phyloP scores from a whole-genome alignment of 2,113 vertebrate genomes.

The Siphamia tubifer region DNA sequence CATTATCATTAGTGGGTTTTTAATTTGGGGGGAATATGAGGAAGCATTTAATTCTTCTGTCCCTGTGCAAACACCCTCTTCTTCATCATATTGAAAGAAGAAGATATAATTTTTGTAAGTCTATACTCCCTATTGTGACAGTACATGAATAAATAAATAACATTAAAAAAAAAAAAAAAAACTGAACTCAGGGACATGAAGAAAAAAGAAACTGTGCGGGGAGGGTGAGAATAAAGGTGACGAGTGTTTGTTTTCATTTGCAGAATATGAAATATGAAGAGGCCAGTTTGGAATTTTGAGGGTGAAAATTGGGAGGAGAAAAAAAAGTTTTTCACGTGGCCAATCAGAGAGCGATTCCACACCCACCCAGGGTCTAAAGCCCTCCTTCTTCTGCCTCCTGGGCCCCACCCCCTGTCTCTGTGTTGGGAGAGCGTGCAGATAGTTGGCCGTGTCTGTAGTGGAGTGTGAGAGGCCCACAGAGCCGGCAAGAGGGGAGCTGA shows the following conservation, averaged over 20 bases:
- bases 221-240: neutral
- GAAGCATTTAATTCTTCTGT: neutral
- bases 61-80: neutral
- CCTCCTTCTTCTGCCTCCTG: constrained; percentile 30
- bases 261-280: constrained; percentile 58
- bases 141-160: neutral
- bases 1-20: no score
- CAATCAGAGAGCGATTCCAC: constrained; percentile 35
- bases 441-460: constrained; percentile 46
- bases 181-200: constrained; percentile 6
- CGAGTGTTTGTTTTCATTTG: constrained; percentile 55
- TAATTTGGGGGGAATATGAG: neutral
- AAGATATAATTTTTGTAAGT: neutral
- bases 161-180: constrained; percentile 5
- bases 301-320: constrained; percentile 27
- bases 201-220: neutral
- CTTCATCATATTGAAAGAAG: neutral
- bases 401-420: constrained; percentile 44
- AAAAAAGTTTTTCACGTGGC: constrained; percentile 2
- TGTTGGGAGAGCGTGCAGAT: constrained; percentile 52
- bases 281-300: constrained; percentile 38
- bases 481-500: constrained; percentile 53
- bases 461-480: constrained; percentile 66
- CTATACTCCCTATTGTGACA: neutral
- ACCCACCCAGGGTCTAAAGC: neutral